Evolutionary conservation across 2,113 vertebrate genomes (phyloP), one percentile per base, ranked within the genome.

Genomic region (Pseudopipra pipra): DNA sequence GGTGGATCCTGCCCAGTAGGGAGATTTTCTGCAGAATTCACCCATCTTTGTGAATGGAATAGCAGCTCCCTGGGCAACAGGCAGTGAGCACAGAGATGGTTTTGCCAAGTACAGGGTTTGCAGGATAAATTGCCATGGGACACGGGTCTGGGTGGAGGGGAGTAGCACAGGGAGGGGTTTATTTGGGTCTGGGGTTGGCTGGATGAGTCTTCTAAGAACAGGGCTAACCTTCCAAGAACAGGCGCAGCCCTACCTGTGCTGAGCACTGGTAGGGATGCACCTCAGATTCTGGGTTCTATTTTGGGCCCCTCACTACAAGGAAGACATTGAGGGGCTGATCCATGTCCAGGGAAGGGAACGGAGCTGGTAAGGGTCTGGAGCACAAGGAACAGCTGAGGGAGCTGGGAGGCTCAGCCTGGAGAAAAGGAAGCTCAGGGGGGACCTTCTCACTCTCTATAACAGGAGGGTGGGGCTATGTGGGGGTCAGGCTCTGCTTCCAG

Each of bases 321-420:
- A 43, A 43, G 62, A 31, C 28, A 31, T 20, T 31, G 61, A 41
- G 39, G 24, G 5, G 9, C 9, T 89, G 78, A 14, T 68, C 6
- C 1, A 1, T 41, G 24, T 82, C 16, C 39, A 82, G 70, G 4
- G 39, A 21, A 61, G 28, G 43, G 13, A 56, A 14, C 0, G 0
- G 19, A 67, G 8, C 27, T 59, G 61, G 44, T 7, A 58, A 75
- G 33, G 33, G 19, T 3, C 23, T 67, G 77, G 39, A 75, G 54
- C 23, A 6, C 46, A 28, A 28, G 46, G 11, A 54, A 17, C 0
- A 2, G 30, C n/a, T 83, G 47, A 62, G 41, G 11, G 30, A 46
- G n/a, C 24, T 75, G n/a, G 39, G 2, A 7, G 13, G 39, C 39
- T 83, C 30, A 55, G 9, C 9, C 54, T 83, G 30, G 21, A 76